Base-by-base conservation (phyloP, 1,140 invertebrate genomes). In the Macrocentrus cingulum region DNA sequence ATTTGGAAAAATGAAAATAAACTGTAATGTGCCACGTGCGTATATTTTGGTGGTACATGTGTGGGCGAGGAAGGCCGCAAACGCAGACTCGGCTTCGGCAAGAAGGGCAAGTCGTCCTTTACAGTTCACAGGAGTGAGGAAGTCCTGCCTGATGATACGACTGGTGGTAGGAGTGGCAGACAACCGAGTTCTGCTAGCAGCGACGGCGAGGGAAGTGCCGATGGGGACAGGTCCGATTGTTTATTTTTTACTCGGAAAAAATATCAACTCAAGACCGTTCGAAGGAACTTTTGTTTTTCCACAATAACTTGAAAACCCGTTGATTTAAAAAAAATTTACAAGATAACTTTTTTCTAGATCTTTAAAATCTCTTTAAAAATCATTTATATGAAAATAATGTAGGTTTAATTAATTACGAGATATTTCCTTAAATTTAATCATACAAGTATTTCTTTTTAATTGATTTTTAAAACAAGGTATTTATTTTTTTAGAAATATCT, bases 91-190 rank as follows among this genome's bases (percentile, higher is more conserved):
- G 92, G 93, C 80, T 96, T 97, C 83, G 92, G 92, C 79, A 91
- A 91, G 83, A 91, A 92, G 82, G 91, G 91, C 71, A 92, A 93
- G 84, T 92, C 90, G 79, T 93, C 92, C 68, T 93, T 96, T 84
- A 95, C 92, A 77, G 92, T 96, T 71, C 93, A 95, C 84, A 90
- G 94, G 79, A 95, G 92, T 75, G 94, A 97, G 83, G 94, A 97
- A 81, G 89, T 97, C 69, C 85, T 94, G 67, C 93, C 94, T 61
- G 91, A 94, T 79, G 87, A 91, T 73, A 82, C 87, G 65, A 83
- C 87, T 65, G 80, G 86, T 63, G 85, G 87, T 55, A 84, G 83
- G 29, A 84, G 87, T 62, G 88, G 88, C 64, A 89, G 92, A 72
- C 85, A 87, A 68, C 90, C 91, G 71, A 93, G 91, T 61, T 94